phyloP scores from a whole-genome alignment of 30 jellyfish, hydroid and myxozoan genomes.

The Turritopsis dohrnii region DNA sequence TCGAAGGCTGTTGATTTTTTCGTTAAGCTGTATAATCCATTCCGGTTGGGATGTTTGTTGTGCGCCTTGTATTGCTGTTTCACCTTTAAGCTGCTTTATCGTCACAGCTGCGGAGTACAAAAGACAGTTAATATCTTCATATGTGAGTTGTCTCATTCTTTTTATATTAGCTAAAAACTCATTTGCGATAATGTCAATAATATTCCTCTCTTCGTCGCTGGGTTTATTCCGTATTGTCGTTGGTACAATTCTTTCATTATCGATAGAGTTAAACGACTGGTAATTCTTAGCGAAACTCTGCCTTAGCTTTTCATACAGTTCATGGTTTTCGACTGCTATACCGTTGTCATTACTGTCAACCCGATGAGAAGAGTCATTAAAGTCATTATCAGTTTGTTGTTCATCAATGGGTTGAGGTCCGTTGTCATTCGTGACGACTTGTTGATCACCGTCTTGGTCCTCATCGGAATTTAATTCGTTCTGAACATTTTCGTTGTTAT shows the following conservation, averaged over 20 bases:
- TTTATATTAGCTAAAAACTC: not conserved
- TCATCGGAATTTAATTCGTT: not conserved
- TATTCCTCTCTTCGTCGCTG: not conserved
- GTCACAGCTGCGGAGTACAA: not conserved
- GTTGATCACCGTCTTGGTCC: not conserved
- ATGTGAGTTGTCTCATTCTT: not conserved
- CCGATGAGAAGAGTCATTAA: no score
- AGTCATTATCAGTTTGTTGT: conserved; percentile 1
- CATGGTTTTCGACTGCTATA: no score
- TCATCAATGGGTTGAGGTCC: no score
- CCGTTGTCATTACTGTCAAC: no score
- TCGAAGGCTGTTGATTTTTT: not conserved
- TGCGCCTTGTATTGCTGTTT: not conserved
- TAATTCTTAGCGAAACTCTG: not conserved
- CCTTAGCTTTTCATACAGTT: not conserved
- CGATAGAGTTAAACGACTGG: conserved; percentile 17
- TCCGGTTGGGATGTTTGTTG: not conserved
- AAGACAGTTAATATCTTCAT: not conserved
- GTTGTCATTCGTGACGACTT: not conserved
- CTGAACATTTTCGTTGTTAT: conserved; percentile 3
- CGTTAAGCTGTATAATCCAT: not conserved
- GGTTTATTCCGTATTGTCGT: not conserved
- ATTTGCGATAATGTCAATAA: not conserved
- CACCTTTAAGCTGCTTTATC: not conserved
- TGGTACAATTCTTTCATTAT: not conserved